These are phyloP conservation scores for Mastomys natalensis DNA, from an alignment of 2,113 vertebrate genomes.

Conservation along the genomic window DNA sequence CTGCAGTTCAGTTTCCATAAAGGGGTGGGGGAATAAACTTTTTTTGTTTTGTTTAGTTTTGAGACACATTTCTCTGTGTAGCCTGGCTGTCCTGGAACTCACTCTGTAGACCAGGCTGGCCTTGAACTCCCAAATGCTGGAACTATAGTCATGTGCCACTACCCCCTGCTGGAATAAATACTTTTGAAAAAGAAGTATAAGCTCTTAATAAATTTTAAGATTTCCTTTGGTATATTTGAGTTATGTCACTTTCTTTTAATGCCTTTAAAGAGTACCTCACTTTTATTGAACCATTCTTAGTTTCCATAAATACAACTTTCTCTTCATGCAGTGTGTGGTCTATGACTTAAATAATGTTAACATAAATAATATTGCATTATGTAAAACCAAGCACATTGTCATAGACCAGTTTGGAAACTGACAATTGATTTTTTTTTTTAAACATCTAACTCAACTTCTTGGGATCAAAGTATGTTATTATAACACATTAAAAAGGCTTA, in stretches of 20 bases:
- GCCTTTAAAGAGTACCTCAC: slow-evolving; percentile 36
- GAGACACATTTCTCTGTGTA: background rate
- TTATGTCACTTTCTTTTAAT: slow-evolving; percentile 35
- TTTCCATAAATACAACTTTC: slow-evolving; percentile 25
- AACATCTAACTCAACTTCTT: background rate
- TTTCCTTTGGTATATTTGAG: slow-evolving; percentile 41
- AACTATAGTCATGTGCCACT: background rate
- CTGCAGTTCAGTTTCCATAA: slow-evolving; percentile 47
- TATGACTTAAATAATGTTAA: slow-evolving; percentile 29
- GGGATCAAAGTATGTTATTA: slow-evolving; percentile 7
- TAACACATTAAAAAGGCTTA: background rate
- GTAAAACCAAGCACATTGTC: slow-evolving; percentile 29
- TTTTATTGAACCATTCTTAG: slow-evolving; percentile 37
- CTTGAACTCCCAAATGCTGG: background rate
- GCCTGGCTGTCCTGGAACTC: background rate
- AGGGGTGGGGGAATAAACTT: background rate
- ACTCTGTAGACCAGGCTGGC: background rate
- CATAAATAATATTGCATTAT: background rate
- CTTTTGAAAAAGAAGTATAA: slow-evolving; percentile 29
- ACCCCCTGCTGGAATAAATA: background rate
- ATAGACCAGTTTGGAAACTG: slow-evolving; percentile 42
- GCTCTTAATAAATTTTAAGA: background rate
- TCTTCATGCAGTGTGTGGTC: background rate
- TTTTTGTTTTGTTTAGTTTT: background rate
- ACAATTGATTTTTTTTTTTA: slow-evolving; percentile 39